Evolutionary conservation across 2,888 invertebrate species (phyloP), one percentile per base, ranked within the genome.

Genomic region (Diarsia brunnea): DNA sequence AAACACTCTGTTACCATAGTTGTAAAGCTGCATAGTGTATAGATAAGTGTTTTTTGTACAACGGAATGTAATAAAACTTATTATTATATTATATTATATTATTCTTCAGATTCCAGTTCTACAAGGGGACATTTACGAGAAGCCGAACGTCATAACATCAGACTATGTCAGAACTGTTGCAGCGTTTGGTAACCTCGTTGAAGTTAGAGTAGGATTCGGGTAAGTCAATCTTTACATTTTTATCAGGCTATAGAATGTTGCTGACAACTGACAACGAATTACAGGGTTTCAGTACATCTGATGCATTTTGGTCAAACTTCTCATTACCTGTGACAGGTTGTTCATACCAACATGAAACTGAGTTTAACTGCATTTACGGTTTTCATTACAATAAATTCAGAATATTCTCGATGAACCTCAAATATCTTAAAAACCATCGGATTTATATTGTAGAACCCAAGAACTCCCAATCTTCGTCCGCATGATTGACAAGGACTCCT

Each of bases 401-500:
- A 14, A n/a, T 21, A 8, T 38, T 12, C 3, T 4, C 5, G 45
- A 49, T 49, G 5, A 49, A 16, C 45, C 19, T 27, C 61, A 63
- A 61, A n/a, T 7, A 0, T 75, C 7, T 7, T 61, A 43, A 38
- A 43, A 64, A 19, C 31, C 24, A 51, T 12, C 14, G 14, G 31
- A 2, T 21, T 8, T 8, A 12, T 51, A 14, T 61, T 79, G 78
- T 93, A 96, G 97, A 72, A 97, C 97, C 1, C 98, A 98, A 93
- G 94, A 97, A 76, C 94, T 97, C 14, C 97, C 98, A 0, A 94
- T 98, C 65, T 98, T 98, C 92, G 95, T 98, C 2, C 97, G 98
- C 63, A 98, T 98, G 97, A 94, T 98, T 64, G 98, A 98, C 94
- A 98, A 98, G 89, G 97, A 98, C 91, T 97, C 98, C 0, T 95